A percentile compares a stretch with the other conserved stretches of the same genome.
These are phyloP conservation scores for Leptestheria dahalacensis DNA, from an alignment of 1,140 invertebrate species.

Conservation along the genomic window DNA sequence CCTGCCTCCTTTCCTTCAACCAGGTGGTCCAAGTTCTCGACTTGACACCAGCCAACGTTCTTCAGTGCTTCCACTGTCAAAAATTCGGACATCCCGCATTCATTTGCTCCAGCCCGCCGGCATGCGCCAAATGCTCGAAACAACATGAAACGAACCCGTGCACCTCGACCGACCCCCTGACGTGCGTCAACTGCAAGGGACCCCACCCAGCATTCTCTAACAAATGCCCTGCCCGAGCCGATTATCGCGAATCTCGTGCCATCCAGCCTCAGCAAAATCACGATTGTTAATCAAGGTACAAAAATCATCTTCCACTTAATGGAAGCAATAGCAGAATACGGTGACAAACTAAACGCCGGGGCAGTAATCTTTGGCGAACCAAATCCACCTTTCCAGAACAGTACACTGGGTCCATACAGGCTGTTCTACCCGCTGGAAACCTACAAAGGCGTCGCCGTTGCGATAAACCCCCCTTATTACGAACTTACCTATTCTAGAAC, in stretches of 20 bases:
- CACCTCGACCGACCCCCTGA: neutral
- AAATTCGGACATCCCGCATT: constrained; percentile 1
- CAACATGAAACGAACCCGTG: neutral
- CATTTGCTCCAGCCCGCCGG: neutral
- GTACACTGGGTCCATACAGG: neutral
- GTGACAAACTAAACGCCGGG: neutral
- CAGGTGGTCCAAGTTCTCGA: neutral
- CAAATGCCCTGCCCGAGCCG: neutral
- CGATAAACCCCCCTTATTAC: neutral
- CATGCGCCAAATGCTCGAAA: neutral
- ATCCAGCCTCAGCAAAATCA: neutral
- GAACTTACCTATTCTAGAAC: neutral
- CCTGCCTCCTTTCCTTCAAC: neutral
- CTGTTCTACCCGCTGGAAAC: neutral
- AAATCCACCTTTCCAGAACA: neutral
- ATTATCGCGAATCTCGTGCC: neutral
- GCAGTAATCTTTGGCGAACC: neutral
- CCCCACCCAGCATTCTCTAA: neutral
- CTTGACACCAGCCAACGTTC: neutral
- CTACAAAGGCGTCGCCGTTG: neutral
- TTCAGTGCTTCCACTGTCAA: constrained; percentile 6
- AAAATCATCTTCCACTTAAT: neutral
- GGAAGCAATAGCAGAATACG: neutral
- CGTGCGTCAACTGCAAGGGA: constrained; percentile 6
- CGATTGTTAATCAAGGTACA: neutral